Evolutionary conservation across 2,113 vertebrate genomes (phyloP), one percentile per base, ranked within the genome.

Genomic region (Zootoca vivipara): DNA sequence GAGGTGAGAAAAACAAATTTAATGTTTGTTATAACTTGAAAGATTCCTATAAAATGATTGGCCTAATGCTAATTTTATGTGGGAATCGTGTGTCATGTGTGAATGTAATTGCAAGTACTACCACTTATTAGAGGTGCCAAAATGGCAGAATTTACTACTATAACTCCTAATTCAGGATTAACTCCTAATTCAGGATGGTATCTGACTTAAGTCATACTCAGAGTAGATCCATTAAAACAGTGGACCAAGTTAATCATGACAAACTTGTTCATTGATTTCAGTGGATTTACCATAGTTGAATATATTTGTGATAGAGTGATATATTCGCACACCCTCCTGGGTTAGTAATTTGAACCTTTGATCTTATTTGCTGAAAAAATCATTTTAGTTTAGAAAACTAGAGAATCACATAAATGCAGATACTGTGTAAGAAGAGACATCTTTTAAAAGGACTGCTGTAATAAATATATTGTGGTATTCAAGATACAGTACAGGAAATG

Each of bases 361-460:
- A 33, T 46, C 8, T 90, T 90, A 69, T 22, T 85, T 10, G 62
- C 13, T 87, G 75, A 65, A 13, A 12, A 94, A 90, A 80, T 93
- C 42, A 78, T 89, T 94, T 93, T 82, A 46, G 52, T 92, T 92
- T 82, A 0, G 75, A 10, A 78, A 56, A 42, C 3, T 16, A 85
- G 82, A 77, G 87, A 85, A 38, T 72, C 4, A 38, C n/a, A 58
- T 40, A 85, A 84, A 58, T 64, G 35, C 9, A 1, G 46, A 38
- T 22, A 79, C 65, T 83, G 20, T 56, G 56, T 15, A 69, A 70
- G 1, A 18, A 85, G 83, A 84, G 87, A 78, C 83, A 62, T 85
- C 30, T 81, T 87, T 86, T 56, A 88, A 35, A 70, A 58, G 22
- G 69, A 67, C 2, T 85, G 0, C 33, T 91, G 7, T 56, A 30